Evolutionary conservation across 2,888 invertebrate species (phyloP), one percentile per base, ranked within the genome.

Genomic region (Melieria omissa): DNA sequence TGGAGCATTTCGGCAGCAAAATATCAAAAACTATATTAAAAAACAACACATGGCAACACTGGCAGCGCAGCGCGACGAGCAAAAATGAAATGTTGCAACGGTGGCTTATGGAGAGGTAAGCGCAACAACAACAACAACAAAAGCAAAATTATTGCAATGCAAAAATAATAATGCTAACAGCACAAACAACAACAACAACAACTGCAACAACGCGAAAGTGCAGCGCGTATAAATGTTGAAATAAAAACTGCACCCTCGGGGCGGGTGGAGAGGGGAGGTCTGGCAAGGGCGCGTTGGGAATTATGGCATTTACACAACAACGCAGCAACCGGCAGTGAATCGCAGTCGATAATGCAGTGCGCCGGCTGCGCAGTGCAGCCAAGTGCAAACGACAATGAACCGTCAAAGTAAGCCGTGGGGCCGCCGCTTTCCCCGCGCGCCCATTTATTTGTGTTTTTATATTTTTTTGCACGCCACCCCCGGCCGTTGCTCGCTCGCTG

Each of bases 331-430:
- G 29, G 29, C 29, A 29, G 29, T 29, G 29, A 29, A 2, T n/a
- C 7, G 8, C 42, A 61, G 61, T 61, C 61, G 61, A 61, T 61
- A 61, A 42, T 9, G 60, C 42, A 60, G 60, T 60, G 62, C 14
- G 8, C 41, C 6, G 41, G 52, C 9, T 52, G 52, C 52, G 14
- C 62, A 16, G 71, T 71, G 66, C 60, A 68, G 5, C 63, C 72
- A 64, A 47, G 60, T 58, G 69, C 65, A 52, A 70, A 73, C 70
- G 73, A 66, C 73, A 73, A 73, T 64, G 70, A 73, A 73, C 70
- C 73, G 44, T 65, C 73, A 70, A 73, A 70, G 73, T 66, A 44
- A 70, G 60, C 60, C 71, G 65, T 47, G 45, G 62, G 46, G 16
- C 6, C 1, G 29, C 10, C 45, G 16, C 16, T 14, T 44, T 60